Base-by-base conservation (phyloP, 2,113 vertebrate genomes). In the Beaufortia kweichowensis region DNA sequence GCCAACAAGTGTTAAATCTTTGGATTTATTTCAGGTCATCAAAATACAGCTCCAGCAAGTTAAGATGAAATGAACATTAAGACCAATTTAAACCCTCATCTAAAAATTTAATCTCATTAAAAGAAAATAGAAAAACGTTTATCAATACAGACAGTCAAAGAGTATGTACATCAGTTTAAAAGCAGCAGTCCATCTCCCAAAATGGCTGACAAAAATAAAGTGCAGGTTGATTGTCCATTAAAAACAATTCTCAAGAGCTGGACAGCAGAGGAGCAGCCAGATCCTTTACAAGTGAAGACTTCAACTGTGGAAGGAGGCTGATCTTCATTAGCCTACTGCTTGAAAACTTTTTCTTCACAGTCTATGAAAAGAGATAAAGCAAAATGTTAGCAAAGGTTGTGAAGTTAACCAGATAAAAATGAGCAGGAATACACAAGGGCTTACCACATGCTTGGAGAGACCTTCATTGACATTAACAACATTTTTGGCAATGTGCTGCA, bases 401-500 rank as follows among this genome's bases (percentile, higher is more conserved):
- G 9, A 43, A n/a, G 5, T 26, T 3, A 1, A 7, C 2, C 0
- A 50, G n/a, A n/a, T n/a, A 33, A 4, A 6, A 4, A 8, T 17
- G 8, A 9, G 7, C 1, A 2, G 1, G 0, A 1, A 55, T 17
- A 12, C 9, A 3, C 67, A 9, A 39, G 1, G 1, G 90, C 93
- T 93, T 88, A 98, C 95, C n/a, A 87, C 85, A 77, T 96, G 91
- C 82, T 96, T 96, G 0, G 90, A 92, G 29, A 91, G 84, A 3
- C 92, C 94, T 9, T 92, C 91, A 0, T 95, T 96, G 4, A 97
- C 88, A 80, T 77, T 88, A 59, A 94, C 86, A 0, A 96, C 87
- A 0, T 98, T 98, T 78, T 97, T 98, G 81, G 96, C 95, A 79
- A 98, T 94, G 46, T 93, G 96, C 82, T 92, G 91, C 94, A 98